Base-by-base conservation (phyloP, 2,888 invertebrate genomes). In the Nycteola revayana region DNA sequence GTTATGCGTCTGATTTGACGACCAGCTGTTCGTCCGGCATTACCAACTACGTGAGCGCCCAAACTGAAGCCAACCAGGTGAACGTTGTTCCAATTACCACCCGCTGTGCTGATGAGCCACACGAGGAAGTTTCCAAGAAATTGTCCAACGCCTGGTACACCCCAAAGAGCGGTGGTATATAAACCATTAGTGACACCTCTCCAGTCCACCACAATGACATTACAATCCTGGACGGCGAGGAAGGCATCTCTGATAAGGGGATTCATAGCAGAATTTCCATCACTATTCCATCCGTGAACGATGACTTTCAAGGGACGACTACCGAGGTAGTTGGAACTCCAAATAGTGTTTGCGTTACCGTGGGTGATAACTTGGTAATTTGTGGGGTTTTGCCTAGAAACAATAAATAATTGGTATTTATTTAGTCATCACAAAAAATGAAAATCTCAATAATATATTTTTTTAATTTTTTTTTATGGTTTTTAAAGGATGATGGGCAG, bases 1-100 rank as follows among this genome's bases (percentile, higher is more conserved):
- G 81, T 80, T 1, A 82, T 49, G 41, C 82, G 69, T 1, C 51
- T 49, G 4, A 66, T 35, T 3, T 62, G 54, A 1, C 66, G 46
- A 6, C 60, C 60, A 3, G 64, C 49, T 1, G 54, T 43, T 0
- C 79, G 75, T 0, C 83, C 85, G 10, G 82, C 78, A 9, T 47
- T 71, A 1, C 81, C 86, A 1, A 80, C 80, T 1, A 87, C 66
- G 47, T 90, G 90, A 32, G 87, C 84, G 0, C 90, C 89, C 45
- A 90, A 69, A 45, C 88, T 88, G 65, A 80, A 79, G 8, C 90
- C 90, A 4, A 88, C 59, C 6, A 89, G 57, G 42, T 90, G 89
- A 0, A 87, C 66, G 30, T 79, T 71, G 41, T 75, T 75, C 70
- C 76, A 73, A 43, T 77, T 71, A 3, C 79, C 75, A 14, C 85